Evolutionary conservation across 2,797 vertebrate species (phyloP).

Genomic region (Tamandua tetradactyla): DNA sequence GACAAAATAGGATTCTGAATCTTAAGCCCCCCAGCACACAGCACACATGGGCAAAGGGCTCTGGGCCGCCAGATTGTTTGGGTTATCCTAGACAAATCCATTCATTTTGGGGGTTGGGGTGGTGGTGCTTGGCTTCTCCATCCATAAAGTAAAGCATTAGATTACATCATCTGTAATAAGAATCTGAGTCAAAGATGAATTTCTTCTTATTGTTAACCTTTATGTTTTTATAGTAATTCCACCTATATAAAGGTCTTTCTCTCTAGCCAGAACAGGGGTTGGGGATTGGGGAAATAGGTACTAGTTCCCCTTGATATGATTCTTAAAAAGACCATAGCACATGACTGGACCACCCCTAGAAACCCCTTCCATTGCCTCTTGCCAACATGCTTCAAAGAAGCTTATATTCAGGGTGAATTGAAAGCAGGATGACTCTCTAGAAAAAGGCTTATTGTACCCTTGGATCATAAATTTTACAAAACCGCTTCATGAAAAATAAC

Average conservation of each 20-base stretch:
- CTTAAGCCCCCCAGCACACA: background rate
- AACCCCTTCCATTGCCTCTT: background rate
- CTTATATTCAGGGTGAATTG: background rate
- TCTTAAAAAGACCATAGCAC: slow-evolving; percentile 7
- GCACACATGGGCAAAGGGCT: background rate
- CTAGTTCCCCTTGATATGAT: background rate
- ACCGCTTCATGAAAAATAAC: slow-evolving; percentile 72
- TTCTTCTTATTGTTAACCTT: slow-evolving; percentile 21
- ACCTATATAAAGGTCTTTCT: background rate
- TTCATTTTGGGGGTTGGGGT: background rate
- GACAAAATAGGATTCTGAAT: background rate
- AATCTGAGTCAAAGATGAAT: background rate
- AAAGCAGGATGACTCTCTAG: slow-evolving; percentile 43
- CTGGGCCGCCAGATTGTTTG: background rate
- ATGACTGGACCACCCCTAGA: background rate
- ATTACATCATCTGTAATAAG: background rate
- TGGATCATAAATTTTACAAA: slow-evolving; percentile 73
- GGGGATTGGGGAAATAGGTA: background rate
- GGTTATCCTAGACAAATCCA: background rate
- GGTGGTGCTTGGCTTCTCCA: background rate
- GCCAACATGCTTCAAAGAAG: slow-evolving; percentile 49
- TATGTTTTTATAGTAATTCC: background rate
- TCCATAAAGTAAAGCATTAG: background rate
- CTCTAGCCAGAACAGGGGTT: background rate
- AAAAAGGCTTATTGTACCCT: slow-evolving; percentile 61